A percentile compares a stretch with the other conserved stretches of the same genome.
phyloP scores from a whole-genome alignment of 2,888 invertebrate genomes.

The Biston stratarius region DNA sequence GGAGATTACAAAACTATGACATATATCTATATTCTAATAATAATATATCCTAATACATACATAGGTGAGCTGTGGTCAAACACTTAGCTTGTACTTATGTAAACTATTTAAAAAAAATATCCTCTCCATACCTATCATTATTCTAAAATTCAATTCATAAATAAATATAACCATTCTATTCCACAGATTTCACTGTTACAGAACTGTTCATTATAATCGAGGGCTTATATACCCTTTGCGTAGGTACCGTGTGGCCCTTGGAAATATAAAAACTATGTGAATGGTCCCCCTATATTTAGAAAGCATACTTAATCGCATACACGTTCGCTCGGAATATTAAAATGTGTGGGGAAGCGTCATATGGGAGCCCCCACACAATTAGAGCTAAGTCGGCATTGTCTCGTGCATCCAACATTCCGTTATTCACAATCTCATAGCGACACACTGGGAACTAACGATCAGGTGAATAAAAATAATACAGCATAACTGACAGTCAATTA shows the following conservation, averaged over 20 bases:
- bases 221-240: slow-evolving; percentile 74
- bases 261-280: slow-evolving; percentile 73
- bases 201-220: slow-evolving; percentile 70
- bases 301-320: slow-evolving; percentile 82
- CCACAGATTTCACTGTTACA: slow-evolving; percentile 56
- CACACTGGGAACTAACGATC: slow-evolving; percentile 49
- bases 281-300: slow-evolving; percentile 80
- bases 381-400: slow-evolving; percentile 71
- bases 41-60: too few species aligned
- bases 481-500: slow-evolving; percentile 26
- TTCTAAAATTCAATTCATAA: too few species aligned
- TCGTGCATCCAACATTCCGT: slow-evolving; percentile 66
- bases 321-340: slow-evolving; percentile 81
- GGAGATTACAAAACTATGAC: too few species aligned
- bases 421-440: slow-evolving; percentile 52
- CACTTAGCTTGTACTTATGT: too few species aligned
- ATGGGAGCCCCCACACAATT: slow-evolving; percentile 78
- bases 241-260: slow-evolving; percentile 77
- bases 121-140: too few species aligned
- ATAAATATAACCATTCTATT: slow-evolving; percentile 40
- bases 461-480: slow-evolving; percentile 50
- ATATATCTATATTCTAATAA: too few species aligned
- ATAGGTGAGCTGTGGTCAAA: too few species aligned
- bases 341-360: slow-evolving; percentile 82
- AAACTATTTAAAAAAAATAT: too few species aligned